Conservation (phyloP, 2,888 invertebrate genomes). For the Cerastoderma edule region DNA sequence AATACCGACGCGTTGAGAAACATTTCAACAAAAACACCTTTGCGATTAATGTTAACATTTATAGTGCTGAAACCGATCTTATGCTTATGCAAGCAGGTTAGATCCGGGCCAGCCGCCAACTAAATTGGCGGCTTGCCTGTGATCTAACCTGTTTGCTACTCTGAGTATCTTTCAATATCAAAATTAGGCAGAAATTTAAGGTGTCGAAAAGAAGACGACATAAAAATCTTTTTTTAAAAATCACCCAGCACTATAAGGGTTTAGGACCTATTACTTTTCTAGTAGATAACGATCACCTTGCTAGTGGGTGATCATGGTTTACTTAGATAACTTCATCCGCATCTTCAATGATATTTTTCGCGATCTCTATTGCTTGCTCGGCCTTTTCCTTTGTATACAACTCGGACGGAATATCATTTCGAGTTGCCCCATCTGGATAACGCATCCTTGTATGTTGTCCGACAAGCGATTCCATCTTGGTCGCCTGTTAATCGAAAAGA, state of each 20-base stretch:
- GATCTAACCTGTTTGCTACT: too few species aligned
- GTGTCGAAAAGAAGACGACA: not conserved
- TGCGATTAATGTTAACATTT: too few species aligned
- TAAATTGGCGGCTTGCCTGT: too few species aligned
- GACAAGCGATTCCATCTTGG: slow-evolving; percentile 16
- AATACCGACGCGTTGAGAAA: too few species aligned
- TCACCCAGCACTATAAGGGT: too few species aligned
- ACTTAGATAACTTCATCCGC: slow-evolving; percentile 29
- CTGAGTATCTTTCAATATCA: too few species aligned
- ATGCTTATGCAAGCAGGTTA: too few species aligned
- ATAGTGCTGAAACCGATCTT: too few species aligned
- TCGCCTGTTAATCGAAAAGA: slow-evolving; percentile 21
- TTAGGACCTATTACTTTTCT: too few species aligned
- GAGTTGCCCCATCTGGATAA: slow-evolving; percentile 32
- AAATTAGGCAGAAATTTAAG: not conserved
- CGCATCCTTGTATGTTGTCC: slow-evolving; percentile 35
- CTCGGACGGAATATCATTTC: slow-evolving; percentile 36
- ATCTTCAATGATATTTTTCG: slow-evolving; percentile 26
- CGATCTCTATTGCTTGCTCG: slow-evolving; percentile 18
- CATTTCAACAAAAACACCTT: too few species aligned
- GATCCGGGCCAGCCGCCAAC: too few species aligned
- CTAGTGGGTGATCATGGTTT: not conserved
- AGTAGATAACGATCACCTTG: not conserved
- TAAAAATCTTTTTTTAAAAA: not conserved
- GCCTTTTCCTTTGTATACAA: slow-evolving; percentile 38